Base-by-base conservation (phyloP, 2,888 invertebrate species). In the Patella caerulea region DNA sequence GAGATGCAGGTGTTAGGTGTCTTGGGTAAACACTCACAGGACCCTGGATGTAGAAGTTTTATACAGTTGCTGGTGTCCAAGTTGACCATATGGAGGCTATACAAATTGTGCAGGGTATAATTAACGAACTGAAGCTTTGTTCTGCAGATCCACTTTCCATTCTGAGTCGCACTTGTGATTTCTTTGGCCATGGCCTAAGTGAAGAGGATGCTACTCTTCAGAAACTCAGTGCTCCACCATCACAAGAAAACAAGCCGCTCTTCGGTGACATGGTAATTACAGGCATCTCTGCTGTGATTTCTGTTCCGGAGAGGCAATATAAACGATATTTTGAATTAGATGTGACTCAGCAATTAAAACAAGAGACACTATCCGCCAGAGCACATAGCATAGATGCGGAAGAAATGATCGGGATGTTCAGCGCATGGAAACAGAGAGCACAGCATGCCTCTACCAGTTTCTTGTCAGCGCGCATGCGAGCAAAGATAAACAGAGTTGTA, bases 351-450 rank as follows among this genome's bases (percentile, higher is more conserved):
- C 15, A 29, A 7, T 19, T 74, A 7, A 69, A 56, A 34, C 56
- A 56, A 14, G 52, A 54, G 12, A 74, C 78, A 2, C n/a, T 53
- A 19, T 55, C 78, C 7, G 74, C 78, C 7, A n/a, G 78, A 54
- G 65, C 29, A 4, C 81, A 81, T 73, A 81, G 78, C 65, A 81
- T 81, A 14, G 81, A 81, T 78, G 78, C 79, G 4, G 81, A 81
- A 53, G 81, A 81, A 69, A 69, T 81, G 12, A 78, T 80, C 73
- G 81, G 80, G 15, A 80, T 81, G 80, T 80, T 80, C 54, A 73
- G 76, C 69, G 74, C 80, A 17, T 75, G 76, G 17, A 72, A 78
- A 45, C 7, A 76, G 45, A 71, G 65, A 17, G 73, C 81, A 4
- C 78, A 72, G 3, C 76, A 78, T 73, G 79, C 79, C 17, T 78